Evolutionary conservation across 35 echinoderm and acorn worm genomes (phyloP).

Genomic region (Ophiothrix spiculata): DNA sequence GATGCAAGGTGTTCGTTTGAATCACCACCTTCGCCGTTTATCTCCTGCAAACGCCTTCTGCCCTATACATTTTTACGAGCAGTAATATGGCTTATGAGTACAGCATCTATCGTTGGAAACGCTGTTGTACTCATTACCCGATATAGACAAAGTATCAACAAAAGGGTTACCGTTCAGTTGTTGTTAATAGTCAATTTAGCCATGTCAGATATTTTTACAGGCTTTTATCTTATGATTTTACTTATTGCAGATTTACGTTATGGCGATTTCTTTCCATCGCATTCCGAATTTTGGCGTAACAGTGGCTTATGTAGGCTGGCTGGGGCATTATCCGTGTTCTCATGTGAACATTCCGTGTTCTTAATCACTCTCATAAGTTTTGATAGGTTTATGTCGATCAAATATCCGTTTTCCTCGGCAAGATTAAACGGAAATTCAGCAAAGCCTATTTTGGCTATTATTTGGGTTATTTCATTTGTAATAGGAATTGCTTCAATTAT

Average conservation of each 20-base stretch:
- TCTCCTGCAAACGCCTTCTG: background rate
- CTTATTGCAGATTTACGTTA: conserved; percentile 25
- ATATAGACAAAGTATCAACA: background rate
- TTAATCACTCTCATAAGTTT: conserved; percentile 42
- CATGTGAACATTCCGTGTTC: conserved; percentile 49
- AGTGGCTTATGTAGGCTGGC: conserved; percentile 14
- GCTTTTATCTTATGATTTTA: conserved; percentile 41
- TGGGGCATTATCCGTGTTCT: conserved; percentile 30
- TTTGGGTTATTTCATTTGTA: background rate
- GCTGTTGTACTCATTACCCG: conserved; percentile 16
- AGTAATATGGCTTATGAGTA: conserved; percentile 36
- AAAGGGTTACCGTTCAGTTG: background rate
- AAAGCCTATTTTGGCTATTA: background rate
- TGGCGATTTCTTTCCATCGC: background rate
- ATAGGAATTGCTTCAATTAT: background rate
- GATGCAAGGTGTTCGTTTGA: background rate
- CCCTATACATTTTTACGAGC: background rate
- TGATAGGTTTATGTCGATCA: conserved; percentile 36
- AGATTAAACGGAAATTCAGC: background rate
- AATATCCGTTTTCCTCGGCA: conserved; percentile 1
- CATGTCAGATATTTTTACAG: conserved; percentile 29
- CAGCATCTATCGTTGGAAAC: conserved; percentile 31
- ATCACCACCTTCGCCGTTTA: background rate
- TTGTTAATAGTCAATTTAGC: background rate
- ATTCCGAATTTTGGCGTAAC: conserved; percentile 22